Evolutionary conservation across 2,797 vertebrate species (phyloP), one percentile per base, ranked within the genome.

Genomic region (Leptatherina wallacei): DNA sequence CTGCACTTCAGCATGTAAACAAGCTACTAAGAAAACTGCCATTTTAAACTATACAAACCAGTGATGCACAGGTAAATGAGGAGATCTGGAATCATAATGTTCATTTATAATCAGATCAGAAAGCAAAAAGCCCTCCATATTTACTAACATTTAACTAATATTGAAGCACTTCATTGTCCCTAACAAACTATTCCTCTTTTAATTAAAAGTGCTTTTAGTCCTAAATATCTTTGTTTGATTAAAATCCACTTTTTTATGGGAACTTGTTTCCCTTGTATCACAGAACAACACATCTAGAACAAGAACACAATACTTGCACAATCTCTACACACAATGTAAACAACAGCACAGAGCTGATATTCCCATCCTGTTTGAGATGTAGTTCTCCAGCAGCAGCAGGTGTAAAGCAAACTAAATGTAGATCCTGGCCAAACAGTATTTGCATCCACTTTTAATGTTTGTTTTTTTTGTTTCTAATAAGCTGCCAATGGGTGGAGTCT

Each of bases 381-480:
- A 30, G 32, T 64, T 32, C 30, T 32, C 78, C 64, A 27, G 27
- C 66, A 57, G 61, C 51, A 72, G 36, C 68, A 35, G 56, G 51
- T 11, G 36, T 68, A 69, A 68, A 71, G 42, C 72, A 76, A 80
- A 82, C 79, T 38, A 35, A 24, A 54, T 27, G 51, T 29, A 51
- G 44, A 64, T 51, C 49, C 14, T 42, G 30, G 44, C 67, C 42
- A 80, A 84, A 84, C 42, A 66, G 5, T 38, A 88, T 92, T 91
- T 92, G 85, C 90, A 86, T 92, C n/a, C 40, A 58, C 77, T 87
- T 89, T 85, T 57, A 83, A 81, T 83, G 70, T 16, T 22, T n/a
- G n/a, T n/a, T 77, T 24, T 64, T 70, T 75, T 83, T 35, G 24
- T 65, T 66, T 81, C 73, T 67, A 75, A 74, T 13, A 61, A 44